Conservation (phyloP, 92 coral and sea anemone species). For the Umimayanthus kanabou region DNA sequence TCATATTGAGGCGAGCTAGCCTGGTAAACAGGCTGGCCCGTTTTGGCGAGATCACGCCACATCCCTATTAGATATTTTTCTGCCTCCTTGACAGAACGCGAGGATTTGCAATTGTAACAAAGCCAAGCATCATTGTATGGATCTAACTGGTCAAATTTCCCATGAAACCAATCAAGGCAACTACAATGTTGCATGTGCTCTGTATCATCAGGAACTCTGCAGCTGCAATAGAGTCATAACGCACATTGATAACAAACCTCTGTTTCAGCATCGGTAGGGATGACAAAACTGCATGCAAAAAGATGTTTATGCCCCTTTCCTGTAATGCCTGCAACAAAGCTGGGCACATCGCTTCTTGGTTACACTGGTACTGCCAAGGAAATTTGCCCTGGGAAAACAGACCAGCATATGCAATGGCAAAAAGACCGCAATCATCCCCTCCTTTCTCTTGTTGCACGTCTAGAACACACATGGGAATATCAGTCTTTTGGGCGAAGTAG, state of each 20-base stretch:
- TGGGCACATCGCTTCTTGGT: conserved; percentile 49
- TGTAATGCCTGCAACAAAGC: conserved; percentile 33
- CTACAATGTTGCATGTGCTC: conserved; percentile 47
- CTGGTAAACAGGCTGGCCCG: no score
- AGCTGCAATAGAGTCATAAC: conserved; percentile 50
- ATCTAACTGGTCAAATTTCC: conserved; percentile 27
- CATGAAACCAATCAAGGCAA: conserved; percentile 61
- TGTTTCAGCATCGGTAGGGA: background rate
- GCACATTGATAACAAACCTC: conserved; percentile 45
- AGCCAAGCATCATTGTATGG: conserved; percentile 17
- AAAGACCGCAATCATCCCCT: conserved; percentile 52
- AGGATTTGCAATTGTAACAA: conserved; percentile 12
- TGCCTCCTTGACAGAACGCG: background rate
- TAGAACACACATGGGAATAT: conserved; percentile 18
- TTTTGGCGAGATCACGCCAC: no score
- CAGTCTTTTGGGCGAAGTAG: background rate
- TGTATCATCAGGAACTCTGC: conserved; percentile 58
- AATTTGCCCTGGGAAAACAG: conserved; percentile 27
- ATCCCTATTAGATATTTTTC: background rate
- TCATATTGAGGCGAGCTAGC: no score
- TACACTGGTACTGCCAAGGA: background rate
- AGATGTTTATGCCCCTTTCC: conserved; percentile 35
- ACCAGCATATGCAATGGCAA: conserved; percentile 48
- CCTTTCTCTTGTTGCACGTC: conserved; percentile 53
- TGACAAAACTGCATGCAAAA: background rate